Evolutionary conservation across 2,888 invertebrate genomes (phyloP).

Genomic region (Tupiocoris notatus): DNA sequence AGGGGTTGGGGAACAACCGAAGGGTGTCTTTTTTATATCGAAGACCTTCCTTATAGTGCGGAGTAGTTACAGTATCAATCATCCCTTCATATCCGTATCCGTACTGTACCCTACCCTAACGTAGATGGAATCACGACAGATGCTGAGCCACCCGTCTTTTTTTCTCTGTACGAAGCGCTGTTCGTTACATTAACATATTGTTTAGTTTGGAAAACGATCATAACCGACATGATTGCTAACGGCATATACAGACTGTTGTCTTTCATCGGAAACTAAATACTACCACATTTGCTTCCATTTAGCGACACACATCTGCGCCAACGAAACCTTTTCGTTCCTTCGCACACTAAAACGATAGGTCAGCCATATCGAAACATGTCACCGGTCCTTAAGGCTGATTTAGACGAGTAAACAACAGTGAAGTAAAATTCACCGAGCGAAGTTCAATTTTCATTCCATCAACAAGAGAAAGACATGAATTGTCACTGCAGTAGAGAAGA

Average conservation of each 20-base stretch:
- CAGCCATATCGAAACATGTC: too few species aligned
- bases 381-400: too few species aligned
- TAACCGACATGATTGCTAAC: conserved; percentile 35
- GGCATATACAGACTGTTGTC: conserved; percentile 11
- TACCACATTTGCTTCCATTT: neutral
- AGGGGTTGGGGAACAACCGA: neutral
- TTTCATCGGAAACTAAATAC: conserved; percentile 18
- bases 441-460: too few species aligned
- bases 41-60: conserved; percentile 24
- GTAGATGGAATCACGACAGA: conserved; percentile 30
- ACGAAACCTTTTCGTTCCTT: neutral
- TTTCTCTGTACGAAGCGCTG: conserved; percentile 14
- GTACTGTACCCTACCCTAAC: neutral
- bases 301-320: conserved; percentile 16
- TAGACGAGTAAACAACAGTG: too few species aligned
- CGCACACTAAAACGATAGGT: too few species aligned
- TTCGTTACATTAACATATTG: conserved; percentile 34
- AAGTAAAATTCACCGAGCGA: too few species aligned
- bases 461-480: too few species aligned
- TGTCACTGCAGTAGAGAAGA: too few species aligned
- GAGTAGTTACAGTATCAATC: conserved; percentile 29
- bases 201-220: conserved; percentile 37
- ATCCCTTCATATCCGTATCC: conserved; percentile 12
- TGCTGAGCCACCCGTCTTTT: conserved; percentile 39
- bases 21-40: conserved; percentile 8